Evolutionary conservation across 2,797 vertebrate genomes (phyloP), one percentile per base, ranked within the genome.

Genomic region (Anisognathus igniventris): DNA sequence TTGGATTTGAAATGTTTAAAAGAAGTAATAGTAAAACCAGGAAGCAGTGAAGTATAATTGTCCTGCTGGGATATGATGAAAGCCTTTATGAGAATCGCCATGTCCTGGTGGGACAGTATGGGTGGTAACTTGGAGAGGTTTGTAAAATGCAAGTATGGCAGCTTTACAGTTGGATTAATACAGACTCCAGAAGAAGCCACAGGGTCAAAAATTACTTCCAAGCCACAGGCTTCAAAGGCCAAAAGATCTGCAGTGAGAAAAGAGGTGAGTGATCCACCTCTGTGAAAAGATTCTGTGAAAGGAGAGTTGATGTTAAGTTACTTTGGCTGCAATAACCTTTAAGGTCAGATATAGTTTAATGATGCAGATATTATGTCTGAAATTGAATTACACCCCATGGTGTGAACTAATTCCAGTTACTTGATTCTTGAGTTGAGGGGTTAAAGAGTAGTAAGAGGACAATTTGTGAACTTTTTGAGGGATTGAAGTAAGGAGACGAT

Each of bases 51-150:
- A 95, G 92, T 94, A 45, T 87, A 88, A 97, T 95, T 95, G 95
- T 96, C 97, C 94, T 96, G 89, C 96, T 97, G 97, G 96, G 96
- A 89, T 94, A 88, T 73, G 96, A 97, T 97, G 95, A 97, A 97
- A 97, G 95, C 84, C 86, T 97, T 97, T 95, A 95, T 90, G 96
- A 89, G 93, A 96, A 90, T 97, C 94, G 96, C 83, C 58, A 21
- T 92, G 91, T 97, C 95, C 93, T 51, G 14, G 75, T 96, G 89
- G 91, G 96, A 94, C 86, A 73, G 54, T 80, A 89, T 90, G 97
- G 95, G 83, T 97, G 95, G 96, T 94, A 97, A 97, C 95, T 97
- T 96, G 96, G 93, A 97, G 93, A 88, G 71, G 40, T 88, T 77
- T 20, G 24, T 95, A 88, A 90, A 96, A 95, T 96, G 78, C 92